A percentile compares a stretch with the other conserved stretches of the same genome.
Evolutionary conservation across 2,888 invertebrate genomes (phyloP).

Genomic region (Spilosoma lubricipeda): DNA sequence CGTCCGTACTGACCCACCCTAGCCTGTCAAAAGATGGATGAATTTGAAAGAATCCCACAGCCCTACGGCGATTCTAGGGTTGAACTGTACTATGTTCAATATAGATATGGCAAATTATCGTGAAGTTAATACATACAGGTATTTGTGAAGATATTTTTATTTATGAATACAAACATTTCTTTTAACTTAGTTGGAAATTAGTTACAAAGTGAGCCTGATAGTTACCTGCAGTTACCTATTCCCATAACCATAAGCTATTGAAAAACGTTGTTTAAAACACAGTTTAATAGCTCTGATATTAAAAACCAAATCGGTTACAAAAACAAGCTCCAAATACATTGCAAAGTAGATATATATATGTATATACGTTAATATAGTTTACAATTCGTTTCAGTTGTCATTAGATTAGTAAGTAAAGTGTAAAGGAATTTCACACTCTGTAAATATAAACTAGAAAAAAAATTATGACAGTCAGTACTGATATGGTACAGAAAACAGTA

Average conservation of each 20-base stretch:
- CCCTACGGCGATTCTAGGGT: conserved; percentile 42
- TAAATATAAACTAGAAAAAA: too few relatives aligned
- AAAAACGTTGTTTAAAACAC: not conserved
- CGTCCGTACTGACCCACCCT: conserved; percentile 51
- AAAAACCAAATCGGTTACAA: too few relatives aligned
- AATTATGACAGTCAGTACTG: too few relatives aligned
- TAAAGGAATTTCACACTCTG: too few relatives aligned
- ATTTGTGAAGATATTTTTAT: not conserved
- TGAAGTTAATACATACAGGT: not conserved
- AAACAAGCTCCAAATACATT: too few relatives aligned
- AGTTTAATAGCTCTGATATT: too few relatives aligned
- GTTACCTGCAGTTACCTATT: not conserved
- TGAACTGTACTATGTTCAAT: conserved; percentile 8
- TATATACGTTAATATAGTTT: too few relatives aligned
- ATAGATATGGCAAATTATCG: not conserved
- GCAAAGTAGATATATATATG: too few relatives aligned
- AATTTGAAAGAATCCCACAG: conserved; percentile 53
- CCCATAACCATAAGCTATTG: not conserved
- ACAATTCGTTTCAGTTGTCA: too few relatives aligned
- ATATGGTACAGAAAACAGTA: too few relatives aligned
- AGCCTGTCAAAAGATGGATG: conserved; percentile 57
- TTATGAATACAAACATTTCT: not conserved
- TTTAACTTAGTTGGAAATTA: not conserved
- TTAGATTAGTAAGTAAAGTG: too few relatives aligned
- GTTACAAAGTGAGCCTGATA: not conserved